These are phyloP conservation scores for Chauna torquata DNA, from an alignment of 2,113 vertebrate genomes.

Conservation along the genomic window DNA sequence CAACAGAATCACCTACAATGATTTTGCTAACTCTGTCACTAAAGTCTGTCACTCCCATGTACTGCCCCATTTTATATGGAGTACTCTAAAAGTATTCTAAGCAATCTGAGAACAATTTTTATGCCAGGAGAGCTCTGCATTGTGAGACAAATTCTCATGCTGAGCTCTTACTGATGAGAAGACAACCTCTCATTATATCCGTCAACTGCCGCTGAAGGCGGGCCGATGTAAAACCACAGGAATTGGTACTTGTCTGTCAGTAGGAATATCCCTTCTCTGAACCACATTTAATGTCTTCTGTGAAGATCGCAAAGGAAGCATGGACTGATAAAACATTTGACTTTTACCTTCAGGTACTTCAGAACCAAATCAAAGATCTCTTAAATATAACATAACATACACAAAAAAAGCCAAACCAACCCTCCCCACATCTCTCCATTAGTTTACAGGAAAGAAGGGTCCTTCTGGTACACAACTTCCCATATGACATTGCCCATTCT, in stretches of 20 bases:
- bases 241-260: neutral
- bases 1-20: neutral
- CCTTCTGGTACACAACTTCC: neutral
- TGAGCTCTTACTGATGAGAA: neutral
- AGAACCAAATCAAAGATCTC: neutral
- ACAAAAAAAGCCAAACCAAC: neutral
- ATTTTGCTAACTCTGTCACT: neutral
- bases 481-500: neutral
- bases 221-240: neutral
- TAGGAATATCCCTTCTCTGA: neutral
- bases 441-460: neutral
- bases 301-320: neutral
- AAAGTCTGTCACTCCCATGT: neutral
- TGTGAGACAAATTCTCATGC: neutral
- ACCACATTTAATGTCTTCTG: neutral
- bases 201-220: neutral
- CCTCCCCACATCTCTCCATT: neutral
- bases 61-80: neutral
- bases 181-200: neutral
- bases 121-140: accelerated
- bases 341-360: neutral
- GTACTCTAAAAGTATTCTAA: neutral
- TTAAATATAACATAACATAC: neutral
- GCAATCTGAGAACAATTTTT: neutral
- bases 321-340: neutral